Base-by-base conservation (phyloP, 2,888 invertebrate genomes). In the Helobdella robusta region DNA sequence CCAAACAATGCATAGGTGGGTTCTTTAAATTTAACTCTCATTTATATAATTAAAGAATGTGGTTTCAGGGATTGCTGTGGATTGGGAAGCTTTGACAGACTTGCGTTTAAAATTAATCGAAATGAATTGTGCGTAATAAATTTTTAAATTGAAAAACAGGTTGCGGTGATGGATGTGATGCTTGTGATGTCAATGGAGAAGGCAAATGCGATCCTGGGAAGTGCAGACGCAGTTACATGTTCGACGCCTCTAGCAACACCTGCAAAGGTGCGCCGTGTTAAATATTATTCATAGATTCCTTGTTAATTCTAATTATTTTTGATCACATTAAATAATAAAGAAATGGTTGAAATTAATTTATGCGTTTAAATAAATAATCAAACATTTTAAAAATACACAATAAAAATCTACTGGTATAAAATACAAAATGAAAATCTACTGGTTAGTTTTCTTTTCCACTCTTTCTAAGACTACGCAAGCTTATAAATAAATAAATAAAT, bases 221-320 rank as follows among this genome's bases (percentile, higher is more conserved):
- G 36, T 67, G 67, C 35, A 59, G 18, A 52, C 25, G 54, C 34
- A 35, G 30, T 11, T 65, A 54, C 60, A 46, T 58, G 40, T 63
- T 20, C 25, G 58, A 58, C 8, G 23, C 60, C 23, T 18, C 54
- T n/a, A 23, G 56, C 11, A 40, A 23, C 23, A 67, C 65, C n/a
- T 67, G 67, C 35, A 52, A 35, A 61, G 65, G 67, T 67, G 35
- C 15, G 40, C n/a, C n/a, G n/a, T n/a, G n/a, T n/a, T n/a, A n/a
- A n/a, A n/a, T n/a, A n/a, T n/a, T n/a, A n/a, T n/a, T n/a, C n/a
- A n/a, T n/a, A n/a, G n/a, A n/a, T n/a, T n/a, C n/a, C n/a, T n/a
- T n/a, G n/a, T n/a, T n/a, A n/a, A n/a, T n/a, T n/a, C n/a, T n/a
- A n/a, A n/a, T 2, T 40, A n/a, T 6, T 8, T 6, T 23, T 11